Evolutionary conservation across 2,888 invertebrate genomes (phyloP), one percentile per base, ranked within the genome.

Genomic region (Morpho helenor): DNA sequence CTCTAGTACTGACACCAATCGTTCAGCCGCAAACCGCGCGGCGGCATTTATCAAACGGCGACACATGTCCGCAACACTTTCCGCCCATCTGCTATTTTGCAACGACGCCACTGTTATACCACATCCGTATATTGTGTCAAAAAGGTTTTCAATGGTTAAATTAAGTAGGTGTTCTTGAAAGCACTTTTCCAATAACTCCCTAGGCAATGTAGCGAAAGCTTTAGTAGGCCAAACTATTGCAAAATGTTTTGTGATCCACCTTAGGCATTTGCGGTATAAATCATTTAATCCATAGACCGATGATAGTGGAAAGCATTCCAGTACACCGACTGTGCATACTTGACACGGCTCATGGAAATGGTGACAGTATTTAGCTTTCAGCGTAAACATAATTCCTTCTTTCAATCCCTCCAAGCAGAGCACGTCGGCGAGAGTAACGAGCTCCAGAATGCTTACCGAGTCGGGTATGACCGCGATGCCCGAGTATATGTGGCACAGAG

Each of bases 271-370:
- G 64, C 96, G 93, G 79, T 96, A 96, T 23, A 98, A 90, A 75
- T 98, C 97, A 72, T 97, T 96, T 56, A 98, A 87, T 0, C 96
- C 96, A 79, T 96, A 97, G 47, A 95, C 95, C 5, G 96, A 93
- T 5, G 97, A 94, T 48, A 98, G 88, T 0, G 97, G 96, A 69
- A 98, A 91, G 64, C 97, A 96, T 79, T 98, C 97, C 43, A 97
- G 84, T 3, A 97, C 96, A 6, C 97, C 97, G 49, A 95, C 94
- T 16, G 95, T 94, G 82, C 98, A 98, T 42, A 95, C 94, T 49
- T 95, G 92, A 80, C 98, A 99, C 0, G 98, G 98, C 95, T 96
- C 95, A 77, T 99, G 98, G 80, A 99, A 98, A 80, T 97, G 95
- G 82, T 99, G 98, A 77, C 98, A 98, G 80, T 96, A 97, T 80